phyloP scores from a whole-genome alignment of 2,888 invertebrate genomes.

The Dysmachus trigonus region DNA sequence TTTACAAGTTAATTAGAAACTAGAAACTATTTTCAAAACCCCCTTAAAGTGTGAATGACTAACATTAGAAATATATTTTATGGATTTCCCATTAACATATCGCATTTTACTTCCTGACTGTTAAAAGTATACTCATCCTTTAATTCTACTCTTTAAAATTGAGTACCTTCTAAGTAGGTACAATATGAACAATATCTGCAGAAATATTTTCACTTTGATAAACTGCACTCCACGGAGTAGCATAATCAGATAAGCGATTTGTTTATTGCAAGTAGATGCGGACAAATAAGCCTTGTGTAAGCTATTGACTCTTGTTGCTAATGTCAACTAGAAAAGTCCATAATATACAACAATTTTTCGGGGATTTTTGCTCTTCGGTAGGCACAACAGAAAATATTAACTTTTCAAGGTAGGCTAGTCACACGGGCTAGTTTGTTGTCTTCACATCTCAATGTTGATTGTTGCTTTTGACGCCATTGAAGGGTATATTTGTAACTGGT shows the following conservation, averaged over 20 bases:
- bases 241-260: background rate
- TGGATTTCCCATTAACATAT: background rate
- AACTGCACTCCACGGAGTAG: background rate
- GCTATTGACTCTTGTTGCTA: background rate
- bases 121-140: background rate
- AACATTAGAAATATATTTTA: background rate
- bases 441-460: background rate
- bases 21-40: background rate
- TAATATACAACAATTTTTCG: background rate
- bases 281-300: background rate
- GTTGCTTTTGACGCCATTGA: background rate
- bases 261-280: background rate
- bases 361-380: background rate
- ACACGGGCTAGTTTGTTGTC: background rate
- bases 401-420: background rate
- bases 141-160: background rate
- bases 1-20: background rate
- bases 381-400: background rate
- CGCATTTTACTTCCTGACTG: background rate
- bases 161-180: background rate
- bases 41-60: background rate
- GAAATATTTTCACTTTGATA: background rate
- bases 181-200: background rate
- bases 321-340: background rate
- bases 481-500: background rate